These are phyloP conservation scores for Eurosta solidaginis DNA, from an alignment of 1,140 invertebrate genomes.

Conservation along the genomic window DNA sequence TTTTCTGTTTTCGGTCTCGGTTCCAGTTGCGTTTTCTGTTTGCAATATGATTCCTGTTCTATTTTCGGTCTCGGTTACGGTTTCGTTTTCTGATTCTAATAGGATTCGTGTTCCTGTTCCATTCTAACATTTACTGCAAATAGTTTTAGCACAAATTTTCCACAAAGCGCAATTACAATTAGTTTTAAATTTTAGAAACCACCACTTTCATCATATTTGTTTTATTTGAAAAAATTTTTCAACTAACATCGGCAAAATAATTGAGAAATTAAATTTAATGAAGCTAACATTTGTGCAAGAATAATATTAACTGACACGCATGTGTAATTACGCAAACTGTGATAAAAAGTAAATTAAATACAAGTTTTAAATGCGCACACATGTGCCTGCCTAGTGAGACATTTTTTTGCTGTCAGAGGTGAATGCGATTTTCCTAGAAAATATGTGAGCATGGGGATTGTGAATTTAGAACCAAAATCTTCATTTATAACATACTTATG, in stretches of 20 bases:
- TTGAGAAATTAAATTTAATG: conserved; percentile 11
- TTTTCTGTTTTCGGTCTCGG: too few relatives aligned
- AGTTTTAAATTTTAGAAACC: background rate
- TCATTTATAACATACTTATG: background rate
- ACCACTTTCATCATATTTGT: background rate
- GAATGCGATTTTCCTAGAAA: too few relatives aligned
- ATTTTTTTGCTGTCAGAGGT: background rate
- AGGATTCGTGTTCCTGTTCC: too few relatives aligned
- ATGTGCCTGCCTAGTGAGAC: background rate
- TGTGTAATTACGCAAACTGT: background rate
- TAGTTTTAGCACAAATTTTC: too few relatives aligned
- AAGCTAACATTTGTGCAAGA: background rate
- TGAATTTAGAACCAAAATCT: too few relatives aligned
- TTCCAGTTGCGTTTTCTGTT: too few relatives aligned
- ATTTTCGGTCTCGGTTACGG: too few relatives aligned
- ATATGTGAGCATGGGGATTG: too few relatives aligned
- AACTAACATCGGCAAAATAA: background rate
- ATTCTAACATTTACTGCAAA: too few relatives aligned
- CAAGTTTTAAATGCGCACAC: background rate
- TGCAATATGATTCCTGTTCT: too few relatives aligned
- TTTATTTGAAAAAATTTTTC: background rate
- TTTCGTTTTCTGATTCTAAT: too few relatives aligned
- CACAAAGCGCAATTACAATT: background rate
- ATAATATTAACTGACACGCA: background rate
- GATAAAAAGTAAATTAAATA: background rate